A percentile compares a stretch with the other conserved stretches of the same genome.
Evolutionary conservation across 2,797 vertebrate genomes (phyloP).

Genomic region (Aphelocoma californica): DNA sequence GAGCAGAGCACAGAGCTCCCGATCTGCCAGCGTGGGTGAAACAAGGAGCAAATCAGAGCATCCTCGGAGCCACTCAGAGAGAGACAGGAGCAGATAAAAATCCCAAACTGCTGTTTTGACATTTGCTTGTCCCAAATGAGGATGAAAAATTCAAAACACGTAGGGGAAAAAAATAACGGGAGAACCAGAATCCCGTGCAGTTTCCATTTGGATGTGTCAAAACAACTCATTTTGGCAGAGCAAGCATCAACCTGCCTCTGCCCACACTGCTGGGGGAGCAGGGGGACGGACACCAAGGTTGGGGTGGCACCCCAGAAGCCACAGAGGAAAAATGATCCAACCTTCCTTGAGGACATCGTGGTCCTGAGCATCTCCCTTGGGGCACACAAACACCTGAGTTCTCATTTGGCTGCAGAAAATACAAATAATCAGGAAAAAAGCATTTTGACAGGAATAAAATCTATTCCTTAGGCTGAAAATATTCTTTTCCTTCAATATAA

Average conservation of each 20-base stretch:
- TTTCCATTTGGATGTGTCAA: background rate
- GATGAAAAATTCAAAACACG: background rate
- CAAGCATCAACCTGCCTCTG: background rate
- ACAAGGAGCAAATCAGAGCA: background rate
- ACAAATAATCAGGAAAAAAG: background rate
- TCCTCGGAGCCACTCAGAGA: rapidly evolving
- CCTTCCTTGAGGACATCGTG: rapidly evolving
- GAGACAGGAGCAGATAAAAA: background rate
- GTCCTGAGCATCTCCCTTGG: background rate
- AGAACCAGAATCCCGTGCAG: background rate
- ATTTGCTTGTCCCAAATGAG: background rate
- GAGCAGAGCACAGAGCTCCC: background rate
- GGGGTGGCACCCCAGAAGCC: background rate
- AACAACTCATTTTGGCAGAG: background rate
- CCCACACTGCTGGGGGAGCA: background rate
- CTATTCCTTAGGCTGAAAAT: background rate
- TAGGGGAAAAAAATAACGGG: rapidly evolving
- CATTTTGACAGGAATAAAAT: background rate
- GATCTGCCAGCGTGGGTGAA: background rate
- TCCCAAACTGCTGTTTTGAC: background rate
- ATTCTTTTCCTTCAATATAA: background rate
- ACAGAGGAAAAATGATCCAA: background rate
- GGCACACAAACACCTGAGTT: background rate
- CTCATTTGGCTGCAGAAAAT: background rate
- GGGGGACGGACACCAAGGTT: background rate